A percentile compares a stretch with the other conserved stretches of the same genome.
Evolutionary conservation across 2,888 invertebrate genomes (phyloP).

Genomic region (Sphaerophoria rueppellii): DNA sequence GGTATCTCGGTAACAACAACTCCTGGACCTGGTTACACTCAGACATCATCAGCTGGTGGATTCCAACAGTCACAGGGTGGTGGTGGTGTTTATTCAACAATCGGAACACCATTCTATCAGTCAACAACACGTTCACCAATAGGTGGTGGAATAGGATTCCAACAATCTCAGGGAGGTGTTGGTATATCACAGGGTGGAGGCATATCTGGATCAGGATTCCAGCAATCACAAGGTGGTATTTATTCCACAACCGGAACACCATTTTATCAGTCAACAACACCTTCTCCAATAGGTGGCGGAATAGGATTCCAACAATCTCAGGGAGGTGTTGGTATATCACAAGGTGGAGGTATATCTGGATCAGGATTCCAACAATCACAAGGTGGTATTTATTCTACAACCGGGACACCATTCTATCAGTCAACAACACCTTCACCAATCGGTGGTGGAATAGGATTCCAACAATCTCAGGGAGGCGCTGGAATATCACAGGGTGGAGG

Average conservation of each 20-base stretch:
- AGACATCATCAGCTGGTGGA: not conserved
- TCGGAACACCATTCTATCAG: not conserved
- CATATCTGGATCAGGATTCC: not conserved
- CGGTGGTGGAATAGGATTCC: slow-evolving; percentile 23
- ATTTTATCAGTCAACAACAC: slow-evolving; percentile 15
- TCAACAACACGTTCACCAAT: slow-evolving; percentile 9
- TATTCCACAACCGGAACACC: not conserved
- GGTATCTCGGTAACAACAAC: slow-evolving; percentile 32
- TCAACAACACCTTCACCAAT: slow-evolving; percentile 6
- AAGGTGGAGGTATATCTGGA: slow-evolving; percentile 19
- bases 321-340: slow-evolving; percentile 9
- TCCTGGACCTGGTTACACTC: not conserved
- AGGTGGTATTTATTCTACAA: not conserved
- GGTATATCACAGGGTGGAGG: slow-evolving; percentile 24
- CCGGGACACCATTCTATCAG: too few relatives aligned
- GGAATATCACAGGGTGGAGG: slow-evolving; percentile 33
- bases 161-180: slow-evolving; percentile 36
- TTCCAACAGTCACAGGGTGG: too few relatives aligned
- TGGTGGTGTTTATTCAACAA: not conserved
- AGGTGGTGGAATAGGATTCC: slow-evolving; percentile 23
- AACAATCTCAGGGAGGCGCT: slow-evolving; percentile 41
- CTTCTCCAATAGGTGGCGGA: slow-evolving; percentile 3
- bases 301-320: slow-evolving; percentile 37
- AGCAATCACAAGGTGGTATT: too few relatives aligned
- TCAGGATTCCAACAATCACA: slow-evolving; percentile 31